Base-by-base conservation (phyloP, 2,888 invertebrate genomes). In the Lasioglossum marginatum region DNA sequence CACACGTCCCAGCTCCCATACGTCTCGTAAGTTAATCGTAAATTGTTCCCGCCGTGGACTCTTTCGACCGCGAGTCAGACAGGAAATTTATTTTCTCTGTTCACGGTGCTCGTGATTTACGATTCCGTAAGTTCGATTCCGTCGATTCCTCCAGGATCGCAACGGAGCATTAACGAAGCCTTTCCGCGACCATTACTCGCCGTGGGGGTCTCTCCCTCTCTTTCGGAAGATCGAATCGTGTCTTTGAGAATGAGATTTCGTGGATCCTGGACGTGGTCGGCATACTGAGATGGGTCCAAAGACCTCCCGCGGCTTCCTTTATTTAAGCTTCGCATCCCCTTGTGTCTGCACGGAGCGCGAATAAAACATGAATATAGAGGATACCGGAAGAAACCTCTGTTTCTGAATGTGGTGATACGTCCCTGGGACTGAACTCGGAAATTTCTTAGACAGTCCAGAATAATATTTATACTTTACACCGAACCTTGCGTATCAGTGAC, bases 11-110 rank as follows among this genome's bases (percentile, higher is more conserved):
- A 43, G 12, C 19, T 23, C 12, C 79, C 79, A 83, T 83, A 85
- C 71, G 84, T 71, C 85, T 63, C 79, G 57, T 75, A 72, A 79
- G 75, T 85, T 85, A 85, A 85, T 85, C 85, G 83, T 79, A 76
- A 83, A 85, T 83, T 85, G 79, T 85, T 71, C 79, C 71, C 43
- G 48, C 78, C 78, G 45, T 60, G 31, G 57, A 72, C 74, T 85
- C 85, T 79, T 85, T 85, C 85, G 75, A 71, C 83, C 48, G 70
- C 84, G 71, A 72, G 84, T 66, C 83, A 66, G 79, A 66, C 83
- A 75, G 84, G 83, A 85, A 83, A 85, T 85, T 85, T 83, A 85
- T 85, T 83, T 57, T 57, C 85, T 57, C 75, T 34, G 52, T 27
- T 43, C 43, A 34, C 52, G n/a, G 3, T 31, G 31, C 16, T 52